Conservation (phyloP, 2,888 invertebrate species). For the Parnassius glacialis region DNA sequence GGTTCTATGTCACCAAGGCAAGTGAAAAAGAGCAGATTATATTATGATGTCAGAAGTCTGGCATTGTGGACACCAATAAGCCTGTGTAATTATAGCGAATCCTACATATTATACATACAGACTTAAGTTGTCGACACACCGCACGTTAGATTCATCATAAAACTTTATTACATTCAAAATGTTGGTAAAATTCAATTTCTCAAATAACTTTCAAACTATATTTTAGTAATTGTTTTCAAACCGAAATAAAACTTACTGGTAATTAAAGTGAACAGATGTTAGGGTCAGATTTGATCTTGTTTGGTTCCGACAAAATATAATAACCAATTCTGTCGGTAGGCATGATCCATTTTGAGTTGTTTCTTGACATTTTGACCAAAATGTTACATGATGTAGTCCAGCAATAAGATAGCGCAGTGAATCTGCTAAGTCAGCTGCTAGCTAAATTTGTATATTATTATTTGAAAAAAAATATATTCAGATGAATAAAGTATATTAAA, state of each 20-base stretch:
- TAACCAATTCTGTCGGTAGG: constrained; percentile 40
- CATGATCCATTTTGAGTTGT: constrained; percentile 35
- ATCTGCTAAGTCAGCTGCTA: constrained; percentile 50
- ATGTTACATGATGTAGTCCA: constrained; percentile 41
- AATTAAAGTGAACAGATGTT: constrained; percentile 53
- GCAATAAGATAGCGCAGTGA: constrained; percentile 43
- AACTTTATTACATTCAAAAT: too few species aligned
- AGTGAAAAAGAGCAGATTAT: too few species aligned
- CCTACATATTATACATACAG: too few species aligned
- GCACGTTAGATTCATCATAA: too few species aligned
- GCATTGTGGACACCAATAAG: too few species aligned
- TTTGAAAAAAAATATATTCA: not conserved
- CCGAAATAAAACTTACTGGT: constrained; percentile 45
- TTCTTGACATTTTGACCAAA: constrained; percentile 48
- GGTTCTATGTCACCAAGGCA: too few species aligned
- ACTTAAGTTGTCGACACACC: too few species aligned
- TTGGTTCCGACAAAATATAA: constrained; percentile 39
- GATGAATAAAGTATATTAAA: too few species aligned
- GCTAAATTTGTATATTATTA: not conserved
- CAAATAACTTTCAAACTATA: too few species aligned
- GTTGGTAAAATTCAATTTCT: too few species aligned
- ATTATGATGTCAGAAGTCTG: too few species aligned
- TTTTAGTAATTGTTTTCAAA: not conserved
- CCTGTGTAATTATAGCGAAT: too few species aligned
- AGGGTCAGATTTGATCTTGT: constrained; percentile 35